Percentiles rank a stretch among this genome's conserved stretches.
These are phyloP conservation scores for Muricea muricata DNA, from an alignment of 92 coral and sea anemone species.

Conservation along the genomic window DNA sequence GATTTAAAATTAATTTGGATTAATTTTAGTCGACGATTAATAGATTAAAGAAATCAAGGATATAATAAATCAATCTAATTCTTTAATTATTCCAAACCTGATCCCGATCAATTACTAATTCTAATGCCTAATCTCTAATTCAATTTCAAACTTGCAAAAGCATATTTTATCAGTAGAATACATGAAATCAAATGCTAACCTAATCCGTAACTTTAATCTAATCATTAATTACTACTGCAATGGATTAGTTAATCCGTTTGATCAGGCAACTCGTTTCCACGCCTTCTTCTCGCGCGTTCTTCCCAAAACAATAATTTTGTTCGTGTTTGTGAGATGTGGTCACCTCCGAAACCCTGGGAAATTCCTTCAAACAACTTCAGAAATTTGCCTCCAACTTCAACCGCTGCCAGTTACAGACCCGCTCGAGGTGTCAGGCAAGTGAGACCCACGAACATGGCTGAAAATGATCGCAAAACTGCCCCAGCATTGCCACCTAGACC, in stretches of 20 bases:
- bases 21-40: neutral
- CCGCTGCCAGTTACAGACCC: slow-evolving; percentile 62
- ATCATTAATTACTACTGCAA: too few relatives aligned
- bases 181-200: too few relatives aligned
- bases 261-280: too few relatives aligned
- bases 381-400: slow-evolving; percentile 60
- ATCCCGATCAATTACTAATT: neutral
- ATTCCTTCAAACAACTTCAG: slow-evolving; percentile 73
- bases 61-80: neutral
- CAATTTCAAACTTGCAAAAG: too few relatives aligned
- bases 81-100: neutral
- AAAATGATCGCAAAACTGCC: slow-evolving; percentile 49
- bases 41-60: neutral
- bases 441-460: slow-evolving; percentile 40
- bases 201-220: too few relatives aligned
- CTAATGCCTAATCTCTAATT: too few relatives aligned
- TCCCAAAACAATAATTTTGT: neutral
- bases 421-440: slow-evolving; percentile 7
- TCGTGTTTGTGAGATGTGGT: slow-evolving; percentile 74
- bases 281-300: too few relatives aligned
- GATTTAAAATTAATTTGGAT: neutral
- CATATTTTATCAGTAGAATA: too few relatives aligned
- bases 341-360: slow-evolving; percentile 98
- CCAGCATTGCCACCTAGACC: slow-evolving; percentile 87
- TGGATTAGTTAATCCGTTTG: too few relatives aligned